Evolutionary conservation across 2,888 invertebrate species (phyloP).

Genomic region (Dione vanillae): DNA sequence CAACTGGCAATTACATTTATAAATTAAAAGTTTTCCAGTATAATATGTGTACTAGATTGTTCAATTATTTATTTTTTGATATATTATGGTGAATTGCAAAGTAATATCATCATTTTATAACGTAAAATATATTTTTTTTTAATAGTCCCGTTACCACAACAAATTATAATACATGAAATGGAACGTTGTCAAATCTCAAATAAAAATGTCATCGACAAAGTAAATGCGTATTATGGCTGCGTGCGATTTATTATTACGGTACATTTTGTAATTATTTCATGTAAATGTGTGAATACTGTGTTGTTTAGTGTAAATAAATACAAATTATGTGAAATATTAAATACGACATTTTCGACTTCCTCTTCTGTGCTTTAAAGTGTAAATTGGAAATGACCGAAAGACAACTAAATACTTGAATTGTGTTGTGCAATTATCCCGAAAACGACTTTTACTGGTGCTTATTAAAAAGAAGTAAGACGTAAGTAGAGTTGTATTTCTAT

Average conservation of each 20-base stretch:
- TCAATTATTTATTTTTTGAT: no score
- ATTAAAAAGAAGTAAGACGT: constrained; percentile 58
- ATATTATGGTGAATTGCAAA: no score
- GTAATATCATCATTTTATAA: no score
- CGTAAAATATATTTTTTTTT: no score
- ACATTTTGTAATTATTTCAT: constrained; percentile 50
- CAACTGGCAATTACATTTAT: not conserved
- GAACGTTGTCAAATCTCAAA: constrained; percentile 49
- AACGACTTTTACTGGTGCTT: constrained; percentile 36
- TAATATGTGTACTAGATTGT: no score
- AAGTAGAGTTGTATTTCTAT: constrained; percentile 53
- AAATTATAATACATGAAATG: constrained; percentile 9
- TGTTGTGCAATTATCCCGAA: constrained; percentile 43
- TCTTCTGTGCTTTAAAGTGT: constrained; percentile 20
- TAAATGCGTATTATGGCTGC: constrained; percentile 71
- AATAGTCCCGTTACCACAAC: not conserved
- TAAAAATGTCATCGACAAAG: constrained; percentile 63
- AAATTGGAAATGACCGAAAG: constrained; percentile 31
- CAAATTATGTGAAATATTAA: constrained; percentile 44
- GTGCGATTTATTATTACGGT: constrained; percentile 56
- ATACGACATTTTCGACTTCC: constrained; percentile 40
- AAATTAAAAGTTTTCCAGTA: no score
- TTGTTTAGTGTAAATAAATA: constrained; percentile 48
- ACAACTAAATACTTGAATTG: constrained; percentile 28
- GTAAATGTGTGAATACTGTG: constrained; percentile 56